Conservation (phyloP, 1,140 invertebrate genomes). For the Pogonomyrmex barbatus region DNA sequence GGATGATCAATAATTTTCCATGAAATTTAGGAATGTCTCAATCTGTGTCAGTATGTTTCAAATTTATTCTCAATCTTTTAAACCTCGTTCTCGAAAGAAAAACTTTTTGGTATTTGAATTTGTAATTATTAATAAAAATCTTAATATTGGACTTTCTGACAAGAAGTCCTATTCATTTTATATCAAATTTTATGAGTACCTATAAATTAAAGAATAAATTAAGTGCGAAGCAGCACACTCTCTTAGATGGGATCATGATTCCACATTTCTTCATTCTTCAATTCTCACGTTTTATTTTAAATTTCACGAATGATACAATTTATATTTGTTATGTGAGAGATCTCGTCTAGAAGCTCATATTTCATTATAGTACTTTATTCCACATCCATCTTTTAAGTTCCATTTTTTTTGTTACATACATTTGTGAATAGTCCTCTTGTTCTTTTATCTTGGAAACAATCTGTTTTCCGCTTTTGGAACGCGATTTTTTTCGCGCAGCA, state of each 20-base stretch:
- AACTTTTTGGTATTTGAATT: background rate
- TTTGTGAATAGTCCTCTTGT: background rate
- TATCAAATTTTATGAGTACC: background rate
- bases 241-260: too few relatives aligned
- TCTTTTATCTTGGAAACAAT: background rate
- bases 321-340: conserved; percentile 5
- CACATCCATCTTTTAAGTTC: background rate
- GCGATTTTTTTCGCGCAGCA: background rate
- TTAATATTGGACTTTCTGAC: background rate
- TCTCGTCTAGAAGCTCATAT: background rate
- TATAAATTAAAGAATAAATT: background rate
- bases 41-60: background rate
- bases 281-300: too few relatives aligned
- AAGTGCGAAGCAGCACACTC: too few relatives aligned
- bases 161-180: background rate
- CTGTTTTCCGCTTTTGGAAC: background rate
- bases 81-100: background rate
- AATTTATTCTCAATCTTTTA: background rate
- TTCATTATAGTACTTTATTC: background rate
- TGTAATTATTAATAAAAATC: background rate
- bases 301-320: too few relatives aligned
- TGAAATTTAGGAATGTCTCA: background rate
- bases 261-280: too few relatives aligned
- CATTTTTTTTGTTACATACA: background rate
- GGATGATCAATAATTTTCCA: conserved; percentile 6